phyloP scores from a whole-genome alignment of 2,113 vertebrate genomes.

The Piaya cayana region DNA sequence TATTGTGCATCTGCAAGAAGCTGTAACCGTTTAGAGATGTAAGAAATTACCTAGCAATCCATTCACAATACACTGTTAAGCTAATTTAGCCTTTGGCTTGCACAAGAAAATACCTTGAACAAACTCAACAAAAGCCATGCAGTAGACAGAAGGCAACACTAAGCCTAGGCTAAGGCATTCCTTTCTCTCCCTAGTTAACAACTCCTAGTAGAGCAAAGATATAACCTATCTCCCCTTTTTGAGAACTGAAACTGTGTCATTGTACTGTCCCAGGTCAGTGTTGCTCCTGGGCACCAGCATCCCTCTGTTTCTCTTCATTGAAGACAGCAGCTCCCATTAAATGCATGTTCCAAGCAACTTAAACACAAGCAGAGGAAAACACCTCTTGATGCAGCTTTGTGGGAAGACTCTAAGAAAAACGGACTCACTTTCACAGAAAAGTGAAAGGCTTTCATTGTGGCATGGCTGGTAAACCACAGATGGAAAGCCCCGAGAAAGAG shows the following conservation, averaged over 20 bases:
- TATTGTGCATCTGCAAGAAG: not conserved
- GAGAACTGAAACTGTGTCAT: not conserved
- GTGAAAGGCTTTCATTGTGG: not conserved
- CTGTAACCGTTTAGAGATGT: not conserved
- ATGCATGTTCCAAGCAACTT: not conserved
- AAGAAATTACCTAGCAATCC: not conserved
- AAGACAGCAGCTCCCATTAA: not conserved
- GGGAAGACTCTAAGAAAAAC: conserved; percentile 1
- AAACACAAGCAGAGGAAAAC: not conserved
- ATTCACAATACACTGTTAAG: not conserved
- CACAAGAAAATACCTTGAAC: not conserved
- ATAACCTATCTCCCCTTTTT: not conserved
- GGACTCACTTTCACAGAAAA: conserved; percentile 45
- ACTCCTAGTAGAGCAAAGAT: not conserved
- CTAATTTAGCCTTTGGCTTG: not conserved
- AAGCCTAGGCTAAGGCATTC: not conserved
- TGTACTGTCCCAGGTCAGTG: not conserved
- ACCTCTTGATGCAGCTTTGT: not conserved
- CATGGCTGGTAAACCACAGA: conserved; percentile 57
- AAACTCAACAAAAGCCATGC: fast-evolving
- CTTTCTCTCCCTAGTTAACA: not conserved
- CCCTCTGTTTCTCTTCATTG: not conserved
- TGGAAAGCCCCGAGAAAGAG: conserved; percentile 53
- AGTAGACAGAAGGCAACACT: not conserved
- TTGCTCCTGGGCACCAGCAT: not conserved